Conservation (phyloP, 2,888 invertebrate species). For the Philhelius pedissequus region DNA sequence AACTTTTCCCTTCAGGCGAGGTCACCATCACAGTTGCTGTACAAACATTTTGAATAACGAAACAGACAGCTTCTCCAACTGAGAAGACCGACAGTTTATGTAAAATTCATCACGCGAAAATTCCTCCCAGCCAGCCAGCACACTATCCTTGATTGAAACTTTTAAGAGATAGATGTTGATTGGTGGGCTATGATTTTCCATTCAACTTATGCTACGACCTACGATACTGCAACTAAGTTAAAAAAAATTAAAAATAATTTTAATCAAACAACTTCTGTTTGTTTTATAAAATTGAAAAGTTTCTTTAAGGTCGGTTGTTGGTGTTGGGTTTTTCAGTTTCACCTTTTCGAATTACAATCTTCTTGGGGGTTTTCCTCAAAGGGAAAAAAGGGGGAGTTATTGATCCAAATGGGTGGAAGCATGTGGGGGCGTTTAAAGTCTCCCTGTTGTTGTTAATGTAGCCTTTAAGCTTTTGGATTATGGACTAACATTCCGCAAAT, state of each 20-base stretch:
- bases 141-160: slow-evolving; percentile 11
- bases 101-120: slow-evolving; percentile 30
- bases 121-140: not conserved
- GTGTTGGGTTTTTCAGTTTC: not conserved
- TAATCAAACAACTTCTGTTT: slow-evolving; percentile 4
- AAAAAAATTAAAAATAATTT: not conserved
- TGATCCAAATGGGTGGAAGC: slow-evolving; percentile 14
- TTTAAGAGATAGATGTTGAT: slow-evolving; percentile 22
- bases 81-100: slow-evolving; percentile 15
- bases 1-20: not conserved
- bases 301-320: not conserved
- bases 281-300: slow-evolving; percentile 35
- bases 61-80: slow-evolving; percentile 6
- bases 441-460: not conserved
- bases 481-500: slow-evolving; percentile 4
- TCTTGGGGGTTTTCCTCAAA: not conserved
- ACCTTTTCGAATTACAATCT: not conserved
- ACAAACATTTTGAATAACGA: not conserved
- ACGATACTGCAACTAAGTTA: not conserved
- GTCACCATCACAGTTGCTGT: not conserved
- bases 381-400: not conserved
- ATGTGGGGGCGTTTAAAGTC: not conserved
- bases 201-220: not conserved
- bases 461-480: not conserved
- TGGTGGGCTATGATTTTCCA: slow-evolving; percentile 9